phyloP scores from a whole-genome alignment of 2,797 vertebrate species.

The Silurus lanzhouensis region DNA sequence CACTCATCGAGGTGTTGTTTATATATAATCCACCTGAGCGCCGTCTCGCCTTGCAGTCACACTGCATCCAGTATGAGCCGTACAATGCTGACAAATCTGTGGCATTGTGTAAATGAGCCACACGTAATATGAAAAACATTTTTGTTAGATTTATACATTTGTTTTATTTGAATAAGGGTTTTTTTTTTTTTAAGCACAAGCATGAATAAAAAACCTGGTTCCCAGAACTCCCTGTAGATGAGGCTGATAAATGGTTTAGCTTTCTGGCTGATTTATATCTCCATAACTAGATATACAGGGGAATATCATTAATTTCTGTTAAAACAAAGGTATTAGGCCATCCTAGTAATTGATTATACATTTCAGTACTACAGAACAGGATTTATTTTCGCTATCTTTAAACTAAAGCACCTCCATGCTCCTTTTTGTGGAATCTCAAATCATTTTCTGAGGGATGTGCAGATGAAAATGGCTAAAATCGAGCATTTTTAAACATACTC shows the following conservation, averaged over 20 bases:
- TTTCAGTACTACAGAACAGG: neutral
- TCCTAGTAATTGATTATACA: neutral
- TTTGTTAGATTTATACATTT: neutral
- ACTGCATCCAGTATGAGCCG: neutral
- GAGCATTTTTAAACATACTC: too few relatives aligned
- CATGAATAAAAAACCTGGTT: neutral
- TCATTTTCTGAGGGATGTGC: too few relatives aligned
- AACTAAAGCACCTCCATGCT: neutral
- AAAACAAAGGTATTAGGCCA: neutral
- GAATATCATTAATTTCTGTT: neutral
- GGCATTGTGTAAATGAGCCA: neutral
- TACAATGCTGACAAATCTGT: constrained; percentile 15
- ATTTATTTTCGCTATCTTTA: neutral
- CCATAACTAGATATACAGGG: neutral
- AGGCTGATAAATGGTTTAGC: neutral
- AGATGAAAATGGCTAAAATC: too few relatives aligned
- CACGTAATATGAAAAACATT: neutral
- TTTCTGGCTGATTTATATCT: neutral
- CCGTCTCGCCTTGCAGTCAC: neutral
- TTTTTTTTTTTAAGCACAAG: neutral
- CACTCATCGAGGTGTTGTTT: neutral
- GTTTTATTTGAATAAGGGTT: neutral
- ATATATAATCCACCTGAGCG: neutral
- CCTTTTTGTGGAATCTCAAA: too few relatives aligned
- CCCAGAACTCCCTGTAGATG: neutral